A percentile compares a stretch with the other conserved stretches of the same genome.
These are phyloP conservation scores for Dendrophyllia cribrosa DNA, from an alignment of 64 coral and sea anemone species.

Conservation along the genomic window DNA sequence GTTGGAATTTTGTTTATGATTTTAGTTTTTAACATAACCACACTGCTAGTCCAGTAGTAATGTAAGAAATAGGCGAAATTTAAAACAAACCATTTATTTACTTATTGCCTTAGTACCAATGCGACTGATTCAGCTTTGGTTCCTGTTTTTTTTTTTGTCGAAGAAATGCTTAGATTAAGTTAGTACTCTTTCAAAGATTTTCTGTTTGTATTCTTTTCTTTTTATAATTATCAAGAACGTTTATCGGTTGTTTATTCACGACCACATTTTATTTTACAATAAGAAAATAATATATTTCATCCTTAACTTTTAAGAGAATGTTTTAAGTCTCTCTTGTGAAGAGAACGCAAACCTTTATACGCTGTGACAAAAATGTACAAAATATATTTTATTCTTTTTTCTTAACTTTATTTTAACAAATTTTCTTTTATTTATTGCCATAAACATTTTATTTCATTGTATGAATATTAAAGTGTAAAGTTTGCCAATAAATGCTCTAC, in stretches of 20 bases:
- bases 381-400: neutral
- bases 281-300: conserved; percentile 48
- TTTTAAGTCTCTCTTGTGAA: neutral
- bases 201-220: neutral
- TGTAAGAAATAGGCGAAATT: neutral
- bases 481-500: conserved; percentile 24
- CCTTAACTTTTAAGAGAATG: neutral
- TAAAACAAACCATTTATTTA: no score
- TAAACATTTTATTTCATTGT: neutral
- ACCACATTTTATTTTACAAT: neutral
- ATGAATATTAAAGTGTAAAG: neutral
- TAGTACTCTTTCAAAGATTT: neutral
- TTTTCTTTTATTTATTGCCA: conserved; percentile 41
- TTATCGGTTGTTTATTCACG: neutral
- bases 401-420: neutral
- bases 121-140: neutral
- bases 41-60: neutral
- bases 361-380: neutral
- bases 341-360: neutral
- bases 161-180: neutral
- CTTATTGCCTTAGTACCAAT: no score
- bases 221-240: neutral
- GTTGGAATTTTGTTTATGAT: neutral
- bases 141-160: neutral
- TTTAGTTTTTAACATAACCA: neutral